Conservation (phyloP, 1,140 invertebrate species). For the Tachypleus tridentatus region DNA sequence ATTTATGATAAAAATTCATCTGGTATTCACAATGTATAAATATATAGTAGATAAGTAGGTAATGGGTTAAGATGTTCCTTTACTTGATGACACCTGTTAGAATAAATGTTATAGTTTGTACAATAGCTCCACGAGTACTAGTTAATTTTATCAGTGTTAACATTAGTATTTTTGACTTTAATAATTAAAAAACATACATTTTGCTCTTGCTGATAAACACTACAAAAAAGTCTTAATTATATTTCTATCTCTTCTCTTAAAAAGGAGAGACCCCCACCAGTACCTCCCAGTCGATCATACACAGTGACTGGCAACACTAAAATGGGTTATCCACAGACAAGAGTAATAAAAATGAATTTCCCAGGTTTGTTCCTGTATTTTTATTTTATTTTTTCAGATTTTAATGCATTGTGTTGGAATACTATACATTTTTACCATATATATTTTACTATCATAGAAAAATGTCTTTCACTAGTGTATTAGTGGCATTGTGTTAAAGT, state of each 20-base stretch:
- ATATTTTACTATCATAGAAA: no score
- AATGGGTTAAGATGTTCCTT: no score
- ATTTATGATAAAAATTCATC: not conserved
- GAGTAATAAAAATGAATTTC: constrained; percentile 80
- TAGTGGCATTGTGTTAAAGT: not conserved
- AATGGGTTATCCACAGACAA: constrained; percentile 77
- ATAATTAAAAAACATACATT: not conserved
- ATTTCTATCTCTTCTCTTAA: no score
- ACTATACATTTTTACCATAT: no score
- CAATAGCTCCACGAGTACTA: no score
- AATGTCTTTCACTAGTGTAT: no score
- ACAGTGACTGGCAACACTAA: constrained; percentile 85
- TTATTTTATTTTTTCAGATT: not conserved
- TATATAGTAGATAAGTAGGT: no score
- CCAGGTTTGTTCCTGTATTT: constrained; percentile 39
- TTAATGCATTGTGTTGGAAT: not conserved
- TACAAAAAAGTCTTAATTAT: constrained; percentile 13
- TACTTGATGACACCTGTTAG: no score
- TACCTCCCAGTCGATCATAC: constrained; percentile 76
- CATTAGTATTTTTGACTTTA: no score
- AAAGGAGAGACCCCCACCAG: constrained; percentile 73
- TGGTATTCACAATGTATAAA: no score
- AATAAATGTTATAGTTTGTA: no score
- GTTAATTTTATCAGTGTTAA: no score
- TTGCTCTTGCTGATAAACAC: constrained; percentile 1